These are phyloP conservation scores for Ophioninae sp. DNA, from an alignment of 2,888 invertebrate genomes.

Conservation along the genomic window DNA sequence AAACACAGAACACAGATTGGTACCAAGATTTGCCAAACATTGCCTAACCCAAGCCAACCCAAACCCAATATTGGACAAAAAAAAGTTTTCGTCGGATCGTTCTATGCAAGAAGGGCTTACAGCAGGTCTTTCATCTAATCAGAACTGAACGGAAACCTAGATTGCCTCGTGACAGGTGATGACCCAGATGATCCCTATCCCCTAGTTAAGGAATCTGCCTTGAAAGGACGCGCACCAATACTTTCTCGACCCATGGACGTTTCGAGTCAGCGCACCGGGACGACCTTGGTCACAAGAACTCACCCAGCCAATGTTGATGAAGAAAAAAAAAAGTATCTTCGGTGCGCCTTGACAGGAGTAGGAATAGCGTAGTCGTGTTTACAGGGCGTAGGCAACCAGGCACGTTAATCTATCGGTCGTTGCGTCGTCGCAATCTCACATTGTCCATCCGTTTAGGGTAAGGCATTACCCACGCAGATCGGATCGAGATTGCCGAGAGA, in stretches of 20 bases:
- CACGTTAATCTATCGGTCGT: conserved; percentile 50
- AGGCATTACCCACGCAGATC: conserved; percentile 73
- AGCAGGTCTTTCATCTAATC: not conserved
- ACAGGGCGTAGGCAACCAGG: conserved; percentile 55
- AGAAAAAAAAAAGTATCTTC: conserved; percentile 46
- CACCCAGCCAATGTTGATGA: conserved; percentile 20
- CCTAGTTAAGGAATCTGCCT: conserved; percentile 12
- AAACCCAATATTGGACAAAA: not conserved
- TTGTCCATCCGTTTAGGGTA: conserved; percentile 72
- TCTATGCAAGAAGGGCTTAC: not conserved
- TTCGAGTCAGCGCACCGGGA: conserved; percentile 44
- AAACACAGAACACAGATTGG: not conserved
- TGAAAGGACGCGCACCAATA: conserved; percentile 36
- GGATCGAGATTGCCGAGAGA: conserved; percentile 67
- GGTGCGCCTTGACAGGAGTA: conserved; percentile 44
- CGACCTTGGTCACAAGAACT: conserved; percentile 53
- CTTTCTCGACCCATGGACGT: conserved; percentile 14
- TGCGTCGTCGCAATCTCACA: conserved; percentile 53
- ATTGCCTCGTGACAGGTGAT: not conserved
- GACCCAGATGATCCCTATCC: not conserved
- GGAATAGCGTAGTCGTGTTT: conserved; percentile 27
- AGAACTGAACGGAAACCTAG: not conserved
- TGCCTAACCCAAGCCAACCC: not conserved
- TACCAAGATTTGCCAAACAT: not conserved
- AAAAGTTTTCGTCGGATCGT: not conserved